Percentiles rank a stretch among this genome's conserved stretches.
Conservation (phyloP, 1,140 invertebrate species). For the Drosophila leontia region DNA sequence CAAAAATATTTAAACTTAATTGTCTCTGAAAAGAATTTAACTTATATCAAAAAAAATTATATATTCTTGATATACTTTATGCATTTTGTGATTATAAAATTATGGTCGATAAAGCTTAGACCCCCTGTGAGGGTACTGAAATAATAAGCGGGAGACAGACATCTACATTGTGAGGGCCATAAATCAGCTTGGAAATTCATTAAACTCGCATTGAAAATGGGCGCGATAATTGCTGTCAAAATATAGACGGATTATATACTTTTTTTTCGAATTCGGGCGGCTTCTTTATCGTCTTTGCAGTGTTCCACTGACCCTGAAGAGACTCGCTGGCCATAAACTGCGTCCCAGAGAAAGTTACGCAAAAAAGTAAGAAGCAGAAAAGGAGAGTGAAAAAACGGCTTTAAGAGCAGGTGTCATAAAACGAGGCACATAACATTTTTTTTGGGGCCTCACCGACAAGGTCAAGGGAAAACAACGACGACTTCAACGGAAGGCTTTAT, state of each 20-base stretch:
- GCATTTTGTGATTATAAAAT: not conserved
- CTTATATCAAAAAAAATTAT: not conserved
- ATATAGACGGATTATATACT: constrained; percentile 31
- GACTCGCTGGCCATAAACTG: constrained; percentile 32
- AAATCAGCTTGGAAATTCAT: constrained; percentile 62
- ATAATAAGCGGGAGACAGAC: not conserved
- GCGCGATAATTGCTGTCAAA: constrained; percentile 66
- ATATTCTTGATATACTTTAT: not conserved
- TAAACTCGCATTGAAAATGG: constrained; percentile 50
- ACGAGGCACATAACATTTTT: constrained; percentile 48
- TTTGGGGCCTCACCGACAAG: constrained; percentile 45
- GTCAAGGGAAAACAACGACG: constrained; percentile 63
- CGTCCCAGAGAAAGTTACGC: constrained; percentile 72
- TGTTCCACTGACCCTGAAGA: constrained; percentile 74
- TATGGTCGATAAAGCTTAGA: not conserved
- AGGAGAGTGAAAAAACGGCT: constrained; percentile 31
- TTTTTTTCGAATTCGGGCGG: constrained; percentile 45
- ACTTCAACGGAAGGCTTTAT: constrained; percentile 42
- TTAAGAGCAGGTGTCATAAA: constrained; percentile 54
- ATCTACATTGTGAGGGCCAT: constrained; percentile 26
- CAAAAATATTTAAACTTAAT: too few species aligned
- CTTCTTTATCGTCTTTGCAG: constrained; percentile 13
- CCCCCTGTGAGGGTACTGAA: constrained; percentile 4
- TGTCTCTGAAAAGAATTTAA: not conserved
- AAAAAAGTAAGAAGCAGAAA: constrained; percentile 42